phyloP scores from a whole-genome alignment of 2,113 vertebrate species.

The Rhagologus leucostigma region DNA sequence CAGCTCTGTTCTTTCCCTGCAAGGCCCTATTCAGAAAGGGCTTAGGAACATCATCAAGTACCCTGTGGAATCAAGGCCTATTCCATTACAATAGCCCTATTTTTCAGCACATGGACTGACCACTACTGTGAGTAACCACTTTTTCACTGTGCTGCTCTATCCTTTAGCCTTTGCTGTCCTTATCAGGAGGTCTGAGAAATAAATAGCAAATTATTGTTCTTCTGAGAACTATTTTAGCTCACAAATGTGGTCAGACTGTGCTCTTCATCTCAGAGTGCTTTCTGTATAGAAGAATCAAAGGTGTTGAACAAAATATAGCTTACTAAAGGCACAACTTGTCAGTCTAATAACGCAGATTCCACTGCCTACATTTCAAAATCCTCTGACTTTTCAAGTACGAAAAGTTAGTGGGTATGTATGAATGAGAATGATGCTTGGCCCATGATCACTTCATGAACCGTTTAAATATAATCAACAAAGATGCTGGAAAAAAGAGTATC shows the following conservation, averaged over 20 bases:
- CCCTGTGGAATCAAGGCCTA: not conserved
- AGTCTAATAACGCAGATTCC: not conserved
- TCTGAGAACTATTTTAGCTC: not conserved
- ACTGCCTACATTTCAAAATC: not conserved
- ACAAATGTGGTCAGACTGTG: not conserved
- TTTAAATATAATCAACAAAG: not conserved
- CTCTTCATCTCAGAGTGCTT: not conserved
- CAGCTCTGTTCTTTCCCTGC: not conserved
- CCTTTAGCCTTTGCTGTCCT: not conserved
- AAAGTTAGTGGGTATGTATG: not conserved
- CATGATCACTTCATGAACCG: not conserved
- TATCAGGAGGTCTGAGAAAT: not conserved
- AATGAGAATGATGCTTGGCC: not conserved
- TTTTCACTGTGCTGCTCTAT: not conserved
- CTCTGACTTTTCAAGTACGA: not conserved
- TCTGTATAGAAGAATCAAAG: not conserved
- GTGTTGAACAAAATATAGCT: not conserved
- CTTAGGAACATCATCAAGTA: not conserved
- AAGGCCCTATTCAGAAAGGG: not conserved
- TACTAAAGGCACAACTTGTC: not conserved
- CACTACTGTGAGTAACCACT: not conserved
- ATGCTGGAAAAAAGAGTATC: not conserved
- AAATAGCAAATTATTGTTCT: not conserved
- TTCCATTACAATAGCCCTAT: not conserved
- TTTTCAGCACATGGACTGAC: not conserved